phyloP scores from a whole-genome alignment of 2,888 invertebrate species.

The Melanotus villosus region DNA sequence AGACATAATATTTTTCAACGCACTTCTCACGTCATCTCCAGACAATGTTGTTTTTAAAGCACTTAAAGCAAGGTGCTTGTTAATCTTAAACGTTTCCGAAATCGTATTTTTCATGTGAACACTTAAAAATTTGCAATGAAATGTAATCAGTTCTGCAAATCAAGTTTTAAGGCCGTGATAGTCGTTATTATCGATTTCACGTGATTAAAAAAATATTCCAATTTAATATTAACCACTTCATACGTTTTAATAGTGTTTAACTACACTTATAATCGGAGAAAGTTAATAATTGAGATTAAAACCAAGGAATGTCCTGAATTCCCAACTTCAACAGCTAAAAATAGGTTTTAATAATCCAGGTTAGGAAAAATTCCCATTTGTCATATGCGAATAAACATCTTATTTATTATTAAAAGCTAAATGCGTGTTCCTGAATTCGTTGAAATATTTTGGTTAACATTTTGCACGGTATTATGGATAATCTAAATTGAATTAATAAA shows the following conservation, averaged over 20 bases:
- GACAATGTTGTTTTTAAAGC: conserved; percentile 25
- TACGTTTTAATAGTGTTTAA: too few relatives aligned
- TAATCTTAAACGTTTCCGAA: conserved; percentile 18
- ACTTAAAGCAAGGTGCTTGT: conserved; percentile 16
- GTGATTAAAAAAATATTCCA: too few relatives aligned
- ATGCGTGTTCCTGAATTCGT: too few relatives aligned
- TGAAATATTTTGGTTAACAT: too few relatives aligned
- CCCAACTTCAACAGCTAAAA: too few relatives aligned
- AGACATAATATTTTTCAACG: conserved; percentile 16
- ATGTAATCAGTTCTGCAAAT: background rate
- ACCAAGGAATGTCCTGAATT: too few relatives aligned
- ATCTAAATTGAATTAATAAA: too few relatives aligned
- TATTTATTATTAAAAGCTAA: background rate
- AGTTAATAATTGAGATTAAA: too few relatives aligned
- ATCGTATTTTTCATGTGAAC: conserved; percentile 1
- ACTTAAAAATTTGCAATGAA: background rate
- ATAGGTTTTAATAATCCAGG: too few relatives aligned
- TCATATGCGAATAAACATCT: background rate
- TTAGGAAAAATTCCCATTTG: background rate
- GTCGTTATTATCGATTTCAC: background rate
- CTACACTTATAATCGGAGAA: too few relatives aligned
- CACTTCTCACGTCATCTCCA: conserved; percentile 12
- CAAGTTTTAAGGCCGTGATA: background rate
- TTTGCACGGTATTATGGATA: too few relatives aligned
- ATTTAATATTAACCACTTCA: too few relatives aligned